Evolutionary conservation across 1,140 invertebrate species (phyloP), one percentile per base, ranked within the genome.

Genomic region (Trichonephila clavata): DNA sequence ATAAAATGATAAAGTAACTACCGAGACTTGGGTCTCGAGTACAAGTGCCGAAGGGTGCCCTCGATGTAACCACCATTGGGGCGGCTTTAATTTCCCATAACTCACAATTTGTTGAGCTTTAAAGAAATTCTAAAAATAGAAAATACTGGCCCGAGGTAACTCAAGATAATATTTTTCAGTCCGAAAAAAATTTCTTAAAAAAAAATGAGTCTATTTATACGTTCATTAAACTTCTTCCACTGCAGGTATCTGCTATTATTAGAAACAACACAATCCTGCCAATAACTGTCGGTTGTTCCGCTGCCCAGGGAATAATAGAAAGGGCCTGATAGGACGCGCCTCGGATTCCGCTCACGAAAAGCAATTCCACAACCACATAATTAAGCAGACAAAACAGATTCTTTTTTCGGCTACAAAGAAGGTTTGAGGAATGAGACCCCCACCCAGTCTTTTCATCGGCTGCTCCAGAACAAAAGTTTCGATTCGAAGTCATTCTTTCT

Each of bases 291-390:
- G 2, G 32, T 39, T 39, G 32, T 39, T 39, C 43, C 43, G 13
- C 18, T 77, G 71, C 71, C 71, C 27, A 39, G 1, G 32, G 71
- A 77, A 83, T n/a, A 83, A 83, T 57, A 27, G 43, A 83, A 83
- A 83, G 3, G 24, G 50, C 43, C 43, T 43, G 14, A 83, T 77
- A 83, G 18, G 81, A 83, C 81, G 21, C 50, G 50, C 81, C 81
- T 83, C 50, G 16, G 14, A 83, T 83, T 83, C 81, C 81, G 43
- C 39, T 83, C 81, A 83, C 81, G 81, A 83, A 57, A 59, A 81
- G 27, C 77, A 39, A 81, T 81, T 43, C 77, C 77, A 18, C 81
- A 24, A 21, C 50, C 81, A n/a, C 50, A 50, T 83, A 83, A 83
- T 83, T 83, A 83, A n/a, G 81, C 43, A 57, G 81, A 59, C 20